Base-by-base conservation (phyloP, 2,113 vertebrate species). In the Proterorhinus semilunaris region DNA sequence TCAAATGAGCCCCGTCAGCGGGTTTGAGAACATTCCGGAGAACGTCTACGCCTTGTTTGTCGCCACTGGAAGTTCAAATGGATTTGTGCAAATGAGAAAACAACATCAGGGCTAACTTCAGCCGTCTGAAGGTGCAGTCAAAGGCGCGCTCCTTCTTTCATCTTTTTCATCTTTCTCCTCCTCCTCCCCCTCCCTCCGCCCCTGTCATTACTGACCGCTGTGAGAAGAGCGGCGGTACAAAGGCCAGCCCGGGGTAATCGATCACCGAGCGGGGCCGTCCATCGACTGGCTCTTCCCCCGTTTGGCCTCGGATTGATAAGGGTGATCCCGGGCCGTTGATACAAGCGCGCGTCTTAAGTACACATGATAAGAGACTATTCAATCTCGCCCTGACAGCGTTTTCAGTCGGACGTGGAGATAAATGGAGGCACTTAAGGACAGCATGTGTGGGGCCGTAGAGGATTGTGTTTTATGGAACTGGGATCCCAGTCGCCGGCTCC, bases 101-200 rank as follows among this genome's bases (percentile, higher is more conserved):
- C 83, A 85, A 80, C 81, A 79, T 81, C 68, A 79, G 75, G 85
- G 75, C 78, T 82, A 82, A 83, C 79, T 75, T 82, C n/a, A n/a
- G 78, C 62, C 69, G 74, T 89, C 85, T 86, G 82, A 84, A 84
- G 80, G 71, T 82, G 71, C 82, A 77, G 88, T 90, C 89, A 90
- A 87, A 89, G 88, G 69, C 76, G 86, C 69, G 63, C 73, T 76
- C 68, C 68, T 68, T 45, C 78, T 90, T 90, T 91, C 84, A 89
- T 88, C 88, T 87, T 76, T 65, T 67, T 75, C 72, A 36, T 36
- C 27, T 36, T 36, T 36, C 27, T 79, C 75, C 74, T 82, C 21
- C 21, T 79, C 68, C 85, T 74, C 54, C 66, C 46, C 61, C 44
- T 78, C 61, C 65, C 84, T 74, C 54, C 68, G 13, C 59, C 48